phyloP scores from a whole-genome alignment of 1,140 invertebrate genomes.

The Coelopa frigida region DNA sequence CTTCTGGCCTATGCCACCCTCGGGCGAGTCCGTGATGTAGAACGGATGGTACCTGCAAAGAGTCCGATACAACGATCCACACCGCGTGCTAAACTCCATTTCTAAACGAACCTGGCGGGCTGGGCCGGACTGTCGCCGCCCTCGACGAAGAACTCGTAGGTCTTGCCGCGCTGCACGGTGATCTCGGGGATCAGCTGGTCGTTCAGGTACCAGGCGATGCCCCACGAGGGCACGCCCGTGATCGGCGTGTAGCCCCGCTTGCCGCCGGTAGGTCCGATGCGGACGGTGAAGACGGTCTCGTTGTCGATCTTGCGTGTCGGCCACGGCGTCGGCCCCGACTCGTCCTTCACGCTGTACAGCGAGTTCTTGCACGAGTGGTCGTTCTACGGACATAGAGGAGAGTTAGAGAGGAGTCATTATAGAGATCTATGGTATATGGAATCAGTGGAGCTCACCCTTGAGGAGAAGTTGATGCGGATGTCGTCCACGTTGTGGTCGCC shows the following conservation, averaged over 20 bases:
- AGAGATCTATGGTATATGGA: not conserved
- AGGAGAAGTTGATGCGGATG: slow-evolving; percentile 66
- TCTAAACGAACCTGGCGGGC: slow-evolving; percentile 51
- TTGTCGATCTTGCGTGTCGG: slow-evolving; percentile 46
- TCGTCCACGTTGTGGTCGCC: slow-evolving; percentile 66
- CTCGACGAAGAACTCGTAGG: slow-evolving; percentile 81
- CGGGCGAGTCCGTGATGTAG: slow-evolving; percentile 80
- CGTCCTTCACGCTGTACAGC: slow-evolving; percentile 47
- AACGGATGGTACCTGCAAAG: slow-evolving; percentile 79
- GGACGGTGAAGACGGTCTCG: slow-evolving; percentile 59
- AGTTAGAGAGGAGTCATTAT: not conserved
- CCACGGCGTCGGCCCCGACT: slow-evolving; percentile 58
- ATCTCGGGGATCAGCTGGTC: slow-evolving; percentile 84
- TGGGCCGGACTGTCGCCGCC: slow-evolving; percentile 64
- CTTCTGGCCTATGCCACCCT: slow-evolving; percentile 78
- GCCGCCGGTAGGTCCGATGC: slow-evolving; percentile 78
- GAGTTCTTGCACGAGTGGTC: slow-evolving; percentile 41
- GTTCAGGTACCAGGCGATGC: slow-evolving; percentile 92
- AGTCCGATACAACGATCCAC: not conserved
- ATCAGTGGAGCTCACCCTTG: slow-evolving; percentile 44
- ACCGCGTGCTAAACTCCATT: not conserved
- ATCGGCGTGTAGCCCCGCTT: slow-evolving; percentile 70
- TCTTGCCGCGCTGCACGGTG: slow-evolving; percentile 79
- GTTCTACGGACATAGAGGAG: slow-evolving; percentile 21
- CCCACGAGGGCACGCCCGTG: slow-evolving; percentile 77